Base-by-base conservation (phyloP, 2,797 vertebrate species). In the Micropoecilia bifurca region DNA sequence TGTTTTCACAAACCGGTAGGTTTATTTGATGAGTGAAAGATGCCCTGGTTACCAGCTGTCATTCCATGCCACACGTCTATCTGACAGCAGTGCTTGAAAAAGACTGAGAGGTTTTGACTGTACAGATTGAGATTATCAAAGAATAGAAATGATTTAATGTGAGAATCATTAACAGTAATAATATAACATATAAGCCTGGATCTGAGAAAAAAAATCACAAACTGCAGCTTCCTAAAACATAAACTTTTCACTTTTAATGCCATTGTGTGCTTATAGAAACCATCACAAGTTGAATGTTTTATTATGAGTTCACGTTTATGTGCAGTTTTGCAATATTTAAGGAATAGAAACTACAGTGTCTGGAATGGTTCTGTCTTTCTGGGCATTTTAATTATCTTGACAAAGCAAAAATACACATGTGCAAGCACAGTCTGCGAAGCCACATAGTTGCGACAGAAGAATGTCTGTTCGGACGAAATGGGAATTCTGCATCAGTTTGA, bases 401-500 rank as follows among this genome's bases (percentile, higher is more conserved):
- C 73, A 74, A 48, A 80, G 81, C 45, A 71, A n/a, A 85, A 81
- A 82, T 68, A 7, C n/a, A 13, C 25, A 53, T 59, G 63, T 36
- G 53, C 69, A 85, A 78, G 85, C 77, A 74, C 20, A 79, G 79
- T n/a, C 14, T 47, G 59, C 8, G 3, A 66, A 87, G 74, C 46
- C 39, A 2, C 53, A 18, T 69, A 82, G 78, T 85, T 36, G 63
- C 45, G 75, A 47, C 43, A 77, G 41, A 68, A 71, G 55, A 82
- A 78, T 47, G 59, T 79, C 86, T 74, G 71, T 50, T 48, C 47
- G n/a, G 80, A 77, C 80, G 43, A 74, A 72, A 74, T 30, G 18
- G 77, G 83, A 87, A 90, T 87, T 82, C 53, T 50, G 55, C 80
- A 83, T 76, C 39, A 71, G 71, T 55, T 80, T 78, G 79, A 36